Conservation (phyloP, 1,140 invertebrate species). For the Pseudomyrmex gracilis region DNA sequence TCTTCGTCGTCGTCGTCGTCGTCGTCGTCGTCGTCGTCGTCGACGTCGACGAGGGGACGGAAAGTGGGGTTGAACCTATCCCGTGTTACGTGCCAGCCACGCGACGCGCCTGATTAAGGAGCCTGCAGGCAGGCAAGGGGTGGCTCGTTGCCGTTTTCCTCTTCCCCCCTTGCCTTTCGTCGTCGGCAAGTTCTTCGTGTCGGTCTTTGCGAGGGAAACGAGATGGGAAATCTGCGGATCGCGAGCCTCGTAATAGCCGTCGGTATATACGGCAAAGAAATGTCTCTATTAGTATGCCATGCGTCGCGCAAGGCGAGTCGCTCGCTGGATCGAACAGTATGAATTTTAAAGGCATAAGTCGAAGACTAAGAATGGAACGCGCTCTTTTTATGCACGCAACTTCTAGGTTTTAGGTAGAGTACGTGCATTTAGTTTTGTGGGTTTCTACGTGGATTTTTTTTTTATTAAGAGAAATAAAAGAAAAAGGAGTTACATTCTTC, state of each 20-base stretch:
- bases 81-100: constrained; percentile 69
- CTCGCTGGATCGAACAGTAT: constrained; percentile 34
- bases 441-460: not conserved
- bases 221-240: constrained; percentile 56
- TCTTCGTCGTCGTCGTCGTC: constrained; percentile 28
- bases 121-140: constrained; percentile 52
- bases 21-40: constrained; percentile 32
- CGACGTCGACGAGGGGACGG: constrained; percentile 32
- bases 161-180: not conserved
- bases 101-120: constrained; percentile 67
- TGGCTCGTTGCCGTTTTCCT: constrained; percentile 2
- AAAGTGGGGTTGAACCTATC: constrained; percentile 58
- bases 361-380: constrained; percentile 12
- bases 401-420: not conserved
- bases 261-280: constrained; percentile 47
- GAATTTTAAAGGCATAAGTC: constrained; percentile 45
- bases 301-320: constrained; percentile 30
- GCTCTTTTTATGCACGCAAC: constrained; percentile 26
- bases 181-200: constrained; percentile 40
- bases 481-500: not conserved
- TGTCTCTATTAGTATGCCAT: constrained; percentile 56
- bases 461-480: too few species aligned
- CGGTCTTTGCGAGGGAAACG: constrained; percentile 38
- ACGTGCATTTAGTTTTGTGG: not conserved
- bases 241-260: constrained; percentile 48